Conservation (phyloP, 37 sponge, comb jelly and placozoan species). For the Amphimedon queenslandica region DNA sequence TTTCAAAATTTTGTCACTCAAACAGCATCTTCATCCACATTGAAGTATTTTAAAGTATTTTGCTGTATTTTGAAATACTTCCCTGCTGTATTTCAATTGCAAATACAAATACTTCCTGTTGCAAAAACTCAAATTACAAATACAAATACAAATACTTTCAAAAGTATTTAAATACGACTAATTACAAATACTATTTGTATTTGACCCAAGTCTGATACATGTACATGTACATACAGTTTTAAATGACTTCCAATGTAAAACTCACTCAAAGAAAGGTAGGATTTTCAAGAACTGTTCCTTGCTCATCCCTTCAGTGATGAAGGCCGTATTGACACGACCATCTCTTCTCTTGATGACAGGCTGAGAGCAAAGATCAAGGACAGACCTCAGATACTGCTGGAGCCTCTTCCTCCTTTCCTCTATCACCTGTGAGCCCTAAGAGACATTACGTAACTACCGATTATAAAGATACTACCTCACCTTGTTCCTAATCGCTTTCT, state of each 20-base stretch:
- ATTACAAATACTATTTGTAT: no score
- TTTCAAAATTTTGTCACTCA: no score
- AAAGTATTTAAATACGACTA: no score
- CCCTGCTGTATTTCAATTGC: no score
- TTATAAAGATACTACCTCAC: conserved; percentile 21
- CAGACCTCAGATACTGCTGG: conserved; percentile 72
- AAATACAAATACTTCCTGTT: no score
- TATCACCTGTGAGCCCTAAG: conserved; percentile 66
- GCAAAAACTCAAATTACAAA: no score
- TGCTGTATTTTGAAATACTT: no score
- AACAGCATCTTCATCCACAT: no score
- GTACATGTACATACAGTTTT: no score
- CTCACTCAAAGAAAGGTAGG: conserved; percentile 79
- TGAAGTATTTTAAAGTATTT: no score
- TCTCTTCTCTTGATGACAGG: neutral
- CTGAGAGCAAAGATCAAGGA: conserved; percentile 41
- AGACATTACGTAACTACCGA: neutral
- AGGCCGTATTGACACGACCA: conserved; percentile 1
- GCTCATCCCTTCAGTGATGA: conserved; percentile 37
- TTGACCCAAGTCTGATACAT: no score
- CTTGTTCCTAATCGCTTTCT: conserved; percentile 74
- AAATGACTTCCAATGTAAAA: neutral
- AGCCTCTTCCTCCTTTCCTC: conserved; percentile 61
- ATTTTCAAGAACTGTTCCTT: conserved; percentile 56
- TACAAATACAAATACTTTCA: no score